A percentile compares a stretch with the other conserved stretches of the same genome.
Evolutionary conservation across 2,797 vertebrate species (phyloP).

Genomic region (Leptoclinus maculatus): DNA sequence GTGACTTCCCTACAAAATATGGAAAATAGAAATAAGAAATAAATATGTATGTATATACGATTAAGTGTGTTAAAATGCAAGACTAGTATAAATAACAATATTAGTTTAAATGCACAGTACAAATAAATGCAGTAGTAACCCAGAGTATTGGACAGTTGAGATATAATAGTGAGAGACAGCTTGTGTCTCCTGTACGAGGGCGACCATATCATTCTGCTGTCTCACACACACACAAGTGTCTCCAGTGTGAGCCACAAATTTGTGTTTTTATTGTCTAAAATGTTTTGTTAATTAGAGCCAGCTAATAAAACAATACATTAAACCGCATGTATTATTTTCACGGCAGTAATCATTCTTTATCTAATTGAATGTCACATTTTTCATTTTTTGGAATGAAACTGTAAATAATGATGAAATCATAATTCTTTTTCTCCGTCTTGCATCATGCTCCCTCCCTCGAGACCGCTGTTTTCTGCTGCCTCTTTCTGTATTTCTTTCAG

Average conservation of each 20-base stretch:
- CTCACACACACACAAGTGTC: background rate
- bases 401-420: slow-evolving; percentile 75
- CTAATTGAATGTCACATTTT: slow-evolving; percentile 60
- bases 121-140: background rate
- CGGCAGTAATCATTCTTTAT: slow-evolving; percentile 25
- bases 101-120: background rate
- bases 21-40: background rate
- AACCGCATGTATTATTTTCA: slow-evolving; percentile 32
- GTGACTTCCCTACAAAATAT: background rate
- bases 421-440: slow-evolving; percentile 74
- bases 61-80: background rate
- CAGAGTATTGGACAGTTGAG: background rate
- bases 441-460: slow-evolving; percentile 72
- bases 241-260: slow-evolving; percentile 5
- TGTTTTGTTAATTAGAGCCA: slow-evolving; percentile 44
- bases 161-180: background rate
- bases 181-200: background rate
- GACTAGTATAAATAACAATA: background rate
- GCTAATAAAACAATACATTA: slow-evolving; percentile 38
- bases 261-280: slow-evolving; percentile 33
- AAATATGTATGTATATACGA: background rate
- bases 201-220: background rate
- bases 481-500: slow-evolving; percentile 71
- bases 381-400: slow-evolving; percentile 57
- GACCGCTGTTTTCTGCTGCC: slow-evolving; percentile 69